Conservation (phyloP, 2,797 vertebrate genomes). For the Pseudochirops corinnae region DNA sequence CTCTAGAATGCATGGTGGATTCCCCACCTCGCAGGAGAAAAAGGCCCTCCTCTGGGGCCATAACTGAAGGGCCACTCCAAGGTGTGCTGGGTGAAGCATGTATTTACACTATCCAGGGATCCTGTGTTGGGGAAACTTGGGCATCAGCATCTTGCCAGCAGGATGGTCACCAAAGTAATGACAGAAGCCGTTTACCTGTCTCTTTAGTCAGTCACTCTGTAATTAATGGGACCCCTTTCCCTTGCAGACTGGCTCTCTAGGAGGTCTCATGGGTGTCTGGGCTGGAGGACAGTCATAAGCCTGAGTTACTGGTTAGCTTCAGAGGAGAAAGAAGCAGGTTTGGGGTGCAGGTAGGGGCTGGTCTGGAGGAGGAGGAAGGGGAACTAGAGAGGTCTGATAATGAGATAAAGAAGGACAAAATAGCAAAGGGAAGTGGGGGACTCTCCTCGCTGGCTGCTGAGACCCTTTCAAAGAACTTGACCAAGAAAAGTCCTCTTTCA, state of each 20-base stretch:
- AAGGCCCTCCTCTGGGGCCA: too few species aligned
- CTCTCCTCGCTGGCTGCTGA: background rate
- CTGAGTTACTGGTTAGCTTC: background rate
- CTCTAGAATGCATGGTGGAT: background rate
- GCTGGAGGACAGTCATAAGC: background rate
- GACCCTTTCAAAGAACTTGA: background rate
- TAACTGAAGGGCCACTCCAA: too few species aligned
- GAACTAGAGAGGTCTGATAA: background rate
- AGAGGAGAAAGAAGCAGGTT: background rate
- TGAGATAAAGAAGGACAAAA: background rate
- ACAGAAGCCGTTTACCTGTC: background rate
- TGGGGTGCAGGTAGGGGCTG: background rate
- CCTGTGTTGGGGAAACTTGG: background rate
- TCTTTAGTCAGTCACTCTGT: background rate
- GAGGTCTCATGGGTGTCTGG: background rate
- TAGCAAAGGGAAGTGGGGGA: background rate
- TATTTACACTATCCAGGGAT: background rate
- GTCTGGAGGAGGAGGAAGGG: background rate
- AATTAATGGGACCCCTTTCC: background rate
- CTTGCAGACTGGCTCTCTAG: background rate
- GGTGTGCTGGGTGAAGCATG: too few species aligned
- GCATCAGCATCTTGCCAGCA: background rate
- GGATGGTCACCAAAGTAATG: background rate
- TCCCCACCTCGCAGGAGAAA: background rate
- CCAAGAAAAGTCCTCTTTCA: background rate